These are phyloP conservation scores for Sturmia bella DNA, from an alignment of 2,888 invertebrate species.

Conservation along the genomic window DNA sequence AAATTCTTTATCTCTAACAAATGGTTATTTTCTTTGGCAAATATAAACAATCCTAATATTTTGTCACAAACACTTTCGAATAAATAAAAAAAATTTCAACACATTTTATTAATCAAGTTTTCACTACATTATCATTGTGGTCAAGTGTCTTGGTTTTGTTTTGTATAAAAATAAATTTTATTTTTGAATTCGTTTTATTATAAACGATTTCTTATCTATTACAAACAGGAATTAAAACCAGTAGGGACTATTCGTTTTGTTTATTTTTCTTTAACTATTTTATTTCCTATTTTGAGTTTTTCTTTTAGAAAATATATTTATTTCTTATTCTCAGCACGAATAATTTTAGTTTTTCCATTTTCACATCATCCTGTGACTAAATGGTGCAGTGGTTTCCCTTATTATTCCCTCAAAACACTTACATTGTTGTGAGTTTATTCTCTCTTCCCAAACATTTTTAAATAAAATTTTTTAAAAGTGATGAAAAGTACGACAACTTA, in stretches of 20 bases:
- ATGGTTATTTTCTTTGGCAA: no score
- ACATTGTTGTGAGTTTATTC: conserved; percentile 45
- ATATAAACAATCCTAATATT: no score
- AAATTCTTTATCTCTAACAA: no score
- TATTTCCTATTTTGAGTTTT: no score
- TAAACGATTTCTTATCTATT: conserved; percentile 33
- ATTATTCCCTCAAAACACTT: conserved; percentile 63
- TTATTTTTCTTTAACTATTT: conserved; percentile 12
- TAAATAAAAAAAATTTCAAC: conserved; percentile 31
- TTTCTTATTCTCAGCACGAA: conserved; percentile 1
- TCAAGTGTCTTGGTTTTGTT: conserved; percentile 52
- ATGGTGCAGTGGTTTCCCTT: not conserved
- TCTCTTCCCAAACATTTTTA: conserved; percentile 51
- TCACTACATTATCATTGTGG: conserved; percentile 56
- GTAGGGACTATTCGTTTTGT: conserved; percentile 44
- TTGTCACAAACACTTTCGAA: not conserved
- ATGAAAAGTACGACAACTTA: conserved; percentile 77
- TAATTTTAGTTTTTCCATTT: not conserved
- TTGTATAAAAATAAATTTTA: no score
- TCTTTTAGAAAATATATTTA: no score
- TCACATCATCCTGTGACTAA: not conserved
- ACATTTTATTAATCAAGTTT: conserved; percentile 67
- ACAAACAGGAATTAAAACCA: conserved; percentile 46
- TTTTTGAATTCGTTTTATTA: conserved; percentile 17
- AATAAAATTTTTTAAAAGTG: conserved; percentile 74